Percentiles rank a stretch among this genome's conserved stretches.
Evolutionary conservation across 2,888 invertebrate genomes (phyloP).

Genomic region (Pilophorus perplexus): DNA sequence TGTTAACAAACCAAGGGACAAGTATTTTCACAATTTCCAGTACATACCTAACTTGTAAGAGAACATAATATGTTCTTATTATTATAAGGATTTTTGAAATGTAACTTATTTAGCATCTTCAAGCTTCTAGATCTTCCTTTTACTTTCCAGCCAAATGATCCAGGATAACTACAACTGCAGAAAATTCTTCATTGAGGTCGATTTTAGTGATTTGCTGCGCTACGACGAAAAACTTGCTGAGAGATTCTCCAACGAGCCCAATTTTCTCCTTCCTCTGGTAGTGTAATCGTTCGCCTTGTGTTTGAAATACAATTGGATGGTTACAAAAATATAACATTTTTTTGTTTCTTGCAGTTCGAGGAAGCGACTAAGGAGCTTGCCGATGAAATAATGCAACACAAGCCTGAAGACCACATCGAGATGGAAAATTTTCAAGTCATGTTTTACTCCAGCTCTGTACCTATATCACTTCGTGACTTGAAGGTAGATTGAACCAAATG

Average conservation of each 20-base stretch:
- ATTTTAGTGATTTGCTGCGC: constrained; percentile 88
- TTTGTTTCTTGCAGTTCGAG: constrained; percentile 63
- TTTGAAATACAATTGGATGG: neutral
- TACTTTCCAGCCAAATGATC: constrained; percentile 15
- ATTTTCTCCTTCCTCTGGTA: constrained; percentile 30
- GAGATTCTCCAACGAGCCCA: constrained; percentile 85
- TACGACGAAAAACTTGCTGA: constrained; percentile 92
- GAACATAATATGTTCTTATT: no score
- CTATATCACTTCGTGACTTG: constrained; percentile 76
- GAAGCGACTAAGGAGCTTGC: constrained; percentile 95
- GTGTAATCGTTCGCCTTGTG: neutral
- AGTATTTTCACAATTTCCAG: no score
- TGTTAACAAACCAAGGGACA: no score
- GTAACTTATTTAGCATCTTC: no score
- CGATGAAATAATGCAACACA: constrained; percentile 91
- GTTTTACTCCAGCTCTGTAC: constrained; percentile 77
- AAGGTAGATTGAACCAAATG: constrained; percentile 70
- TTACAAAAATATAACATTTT: neutral
- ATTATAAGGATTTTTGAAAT: no score
- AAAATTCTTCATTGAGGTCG: constrained; percentile 86
- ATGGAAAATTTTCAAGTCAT: constrained; percentile 91
- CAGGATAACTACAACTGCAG: constrained; percentile 79
- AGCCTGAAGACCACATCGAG: constrained; percentile 84
- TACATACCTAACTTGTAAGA: no score
- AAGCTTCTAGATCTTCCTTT: no score